Conservation (phyloP, 2,113 vertebrate species). For the Rhinolophus sinicus region DNA sequence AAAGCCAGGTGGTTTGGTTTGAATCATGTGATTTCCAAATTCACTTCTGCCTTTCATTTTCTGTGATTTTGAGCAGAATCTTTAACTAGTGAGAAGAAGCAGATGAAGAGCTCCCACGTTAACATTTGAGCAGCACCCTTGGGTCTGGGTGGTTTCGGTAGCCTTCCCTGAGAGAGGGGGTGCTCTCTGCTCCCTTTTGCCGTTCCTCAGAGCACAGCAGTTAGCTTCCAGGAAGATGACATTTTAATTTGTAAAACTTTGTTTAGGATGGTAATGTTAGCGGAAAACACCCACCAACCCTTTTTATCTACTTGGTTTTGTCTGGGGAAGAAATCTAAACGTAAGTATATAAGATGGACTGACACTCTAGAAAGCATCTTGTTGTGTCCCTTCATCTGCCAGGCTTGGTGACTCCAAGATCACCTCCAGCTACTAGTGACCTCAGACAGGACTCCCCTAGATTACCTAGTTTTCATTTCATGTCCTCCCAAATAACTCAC, state of each 20-base stretch:
- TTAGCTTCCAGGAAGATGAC: neutral
- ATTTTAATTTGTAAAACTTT: neutral
- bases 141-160: neutral
- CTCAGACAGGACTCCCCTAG: neutral
- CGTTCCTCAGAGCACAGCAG: neutral
- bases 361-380: neutral
- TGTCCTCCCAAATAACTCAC: neutral
- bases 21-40: neutral
- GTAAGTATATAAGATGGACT: neutral
- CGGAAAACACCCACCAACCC: neutral
- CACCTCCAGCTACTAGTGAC: neutral
- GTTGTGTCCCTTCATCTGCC: neutral
- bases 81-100: neutral
- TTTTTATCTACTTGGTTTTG: neutral
- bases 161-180: neutral
- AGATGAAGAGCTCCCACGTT: neutral
- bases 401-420: neutral
- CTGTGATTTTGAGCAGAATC: neutral
- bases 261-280: neutral
- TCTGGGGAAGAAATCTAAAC: neutral
- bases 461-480: neutral
- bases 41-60: neutral
- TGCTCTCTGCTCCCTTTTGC: neutral
- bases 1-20: neutral
- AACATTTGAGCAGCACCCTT: neutral